Evolutionary conservation across 2,888 invertebrate species (phyloP), one percentile per base, ranked within the genome.

Genomic region (Netelia inedita): DNA sequence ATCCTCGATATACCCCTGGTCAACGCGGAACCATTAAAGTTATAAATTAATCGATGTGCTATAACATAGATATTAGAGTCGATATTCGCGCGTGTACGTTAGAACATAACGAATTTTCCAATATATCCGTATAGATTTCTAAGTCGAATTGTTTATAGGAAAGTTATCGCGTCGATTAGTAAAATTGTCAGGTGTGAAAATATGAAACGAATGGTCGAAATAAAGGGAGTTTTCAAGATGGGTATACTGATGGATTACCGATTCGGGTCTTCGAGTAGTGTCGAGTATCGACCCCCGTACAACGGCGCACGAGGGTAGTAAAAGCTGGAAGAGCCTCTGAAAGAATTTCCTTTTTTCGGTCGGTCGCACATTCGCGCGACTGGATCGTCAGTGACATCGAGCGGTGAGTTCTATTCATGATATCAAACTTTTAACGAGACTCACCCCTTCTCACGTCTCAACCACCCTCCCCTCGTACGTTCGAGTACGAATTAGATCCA

Each of bases 381-480:
- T 21, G 46, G 57, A 57, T 11, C 19, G 69, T 23, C 19, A 68
- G 21, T 35, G 57, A 41, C 28, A 82, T 41, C 35, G 1, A 46
- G 57, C 21, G 46, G 43, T 71, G 71, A 83, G 78, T 83, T 83
- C 82, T 82, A 82, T 79, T 55, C 72, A 76, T 78, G 74, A 85
- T 69, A 74, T 69, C 43, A 80, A 87, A 87, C 86, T 87, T 87
- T 87, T 87, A 87, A 87, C 85, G 83, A 86, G 82, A 65, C 28
- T 68, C 50, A 61, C 75, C 61, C 57, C 23, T 1, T 35, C 35
- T 50, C 28, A 55, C 80, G 59, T 79, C n/a, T 53, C 65, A 53
- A 61, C 76, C 21, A 21, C 41, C 71, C 61, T 16, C 78, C 55
- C 79, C 41, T 53, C 55, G 19, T 11, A 73, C 68, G 66, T 71